phyloP scores from a whole-genome alignment of 2,888 invertebrate genomes.

The Luffia ferchaultella region DNA sequence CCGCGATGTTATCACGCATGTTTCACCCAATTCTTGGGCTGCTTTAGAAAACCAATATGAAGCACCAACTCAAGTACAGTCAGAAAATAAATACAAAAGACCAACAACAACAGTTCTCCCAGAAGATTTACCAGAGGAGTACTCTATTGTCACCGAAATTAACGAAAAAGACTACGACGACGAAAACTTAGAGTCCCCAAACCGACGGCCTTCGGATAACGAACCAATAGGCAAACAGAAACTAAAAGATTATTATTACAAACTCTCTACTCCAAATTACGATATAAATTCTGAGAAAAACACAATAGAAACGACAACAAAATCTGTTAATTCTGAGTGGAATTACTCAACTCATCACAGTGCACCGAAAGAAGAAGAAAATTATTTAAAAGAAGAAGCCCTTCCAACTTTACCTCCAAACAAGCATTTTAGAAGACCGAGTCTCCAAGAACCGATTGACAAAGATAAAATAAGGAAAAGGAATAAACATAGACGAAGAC shows the following conservation, averaged over 20 bases:
- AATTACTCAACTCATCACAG: conserved; percentile 15
- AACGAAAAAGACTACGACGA: conserved; percentile 53
- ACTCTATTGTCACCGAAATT: conserved; percentile 49
- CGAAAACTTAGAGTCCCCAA: conserved; percentile 48
- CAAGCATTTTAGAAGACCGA: conserved; percentile 51
- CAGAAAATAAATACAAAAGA: conserved; percentile 24
- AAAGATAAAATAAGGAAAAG: conserved; percentile 49
- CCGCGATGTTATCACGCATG: conserved; percentile 34
- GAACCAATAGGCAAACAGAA: conserved; percentile 52
- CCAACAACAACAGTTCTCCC: conserved; percentile 29
- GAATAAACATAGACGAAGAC: conserved; percentile 52
- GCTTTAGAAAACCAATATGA: conserved; percentile 28
- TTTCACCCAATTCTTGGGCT: conserved; percentile 42
- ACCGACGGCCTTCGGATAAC: conserved; percentile 50
- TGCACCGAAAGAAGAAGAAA: conserved; percentile 26
- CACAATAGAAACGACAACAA: conserved; percentile 27
- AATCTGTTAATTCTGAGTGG: conserved; percentile 13
- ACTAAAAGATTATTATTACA: conserved; percentile 55
- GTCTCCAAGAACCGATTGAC: conserved; percentile 26
- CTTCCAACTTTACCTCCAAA: conserved; percentile 58
- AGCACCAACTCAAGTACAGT: conserved; percentile 21
- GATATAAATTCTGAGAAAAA: conserved; percentile 29
- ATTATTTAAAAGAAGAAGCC: conserved; percentile 28
- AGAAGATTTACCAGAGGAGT: conserved; percentile 43
- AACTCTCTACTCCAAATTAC: conserved; percentile 46